These are phyloP conservation scores for Brevimyrus niger DNA, from an alignment of 2,113 vertebrate genomes.

Conservation along the genomic window DNA sequence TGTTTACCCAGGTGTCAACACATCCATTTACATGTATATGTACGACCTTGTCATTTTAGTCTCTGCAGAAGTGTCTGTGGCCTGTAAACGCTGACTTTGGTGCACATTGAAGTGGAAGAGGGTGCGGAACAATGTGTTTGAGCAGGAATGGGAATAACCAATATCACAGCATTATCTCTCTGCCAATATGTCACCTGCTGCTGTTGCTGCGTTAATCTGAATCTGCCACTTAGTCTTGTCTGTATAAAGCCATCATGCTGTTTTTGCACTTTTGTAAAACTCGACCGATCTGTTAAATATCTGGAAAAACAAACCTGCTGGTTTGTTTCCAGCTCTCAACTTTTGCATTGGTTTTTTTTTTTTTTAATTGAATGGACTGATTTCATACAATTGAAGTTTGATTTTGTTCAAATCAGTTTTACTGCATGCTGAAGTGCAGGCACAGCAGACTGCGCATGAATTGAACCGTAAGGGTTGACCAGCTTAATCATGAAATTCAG, in stretches of 20 bases:
- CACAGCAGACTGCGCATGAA: not conserved
- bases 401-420: not conserved
- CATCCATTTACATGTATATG: slow-evolving; percentile 18
- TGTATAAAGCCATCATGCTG: not conserved
- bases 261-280: not conserved
- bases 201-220: not conserved
- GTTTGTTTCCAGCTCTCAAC: not conserved
- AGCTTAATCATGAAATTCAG: slow-evolving; percentile 23
- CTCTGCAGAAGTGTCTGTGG: not conserved
- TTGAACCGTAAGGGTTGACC: not conserved
- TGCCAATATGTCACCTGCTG: not conserved
- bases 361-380: not conserved
- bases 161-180: slow-evolving; percentile 18
- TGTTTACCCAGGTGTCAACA: slow-evolving; percentile 35
- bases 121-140: slow-evolving; percentile 11
- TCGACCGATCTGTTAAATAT: not conserved
- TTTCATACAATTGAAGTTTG: not conserved
- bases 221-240: not conserved
- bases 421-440: not conserved
- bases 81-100: not conserved
- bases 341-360: not conserved
- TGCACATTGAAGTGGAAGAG: not conserved
- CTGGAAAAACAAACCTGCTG: not conserved
- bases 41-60: not conserved
- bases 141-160: slow-evolving; percentile 15